These are phyloP conservation scores for Diogma glabrata DNA, from an alignment of 2,888 invertebrate genomes.

Conservation along the genomic window DNA sequence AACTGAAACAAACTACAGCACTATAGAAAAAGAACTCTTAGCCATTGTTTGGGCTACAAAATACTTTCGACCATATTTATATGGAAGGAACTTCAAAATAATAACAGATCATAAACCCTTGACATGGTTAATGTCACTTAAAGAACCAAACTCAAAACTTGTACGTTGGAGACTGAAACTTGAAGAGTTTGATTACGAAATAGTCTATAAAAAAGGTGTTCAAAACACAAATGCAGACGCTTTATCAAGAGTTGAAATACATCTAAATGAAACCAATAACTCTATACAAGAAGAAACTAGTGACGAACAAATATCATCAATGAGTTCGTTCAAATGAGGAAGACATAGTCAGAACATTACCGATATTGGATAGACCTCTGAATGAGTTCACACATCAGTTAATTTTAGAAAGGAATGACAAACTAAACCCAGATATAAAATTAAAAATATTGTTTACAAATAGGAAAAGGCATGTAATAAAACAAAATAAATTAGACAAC, in stretches of 20 bases:
- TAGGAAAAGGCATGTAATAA: slow-evolving; percentile 16
- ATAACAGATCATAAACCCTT: no score
- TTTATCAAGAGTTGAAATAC: slow-evolving; percentile 9
- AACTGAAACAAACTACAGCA: no score
- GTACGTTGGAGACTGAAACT: no score
- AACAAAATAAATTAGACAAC: neutral
- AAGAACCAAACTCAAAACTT: no score
- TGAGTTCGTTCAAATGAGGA: slow-evolving; percentile 18
- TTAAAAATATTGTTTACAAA: slow-evolving; percentile 17
- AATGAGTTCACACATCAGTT: slow-evolving; percentile 18
- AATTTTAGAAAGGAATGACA: slow-evolving; percentile 12
- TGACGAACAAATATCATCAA: slow-evolving; percentile 7
- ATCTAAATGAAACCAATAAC: slow-evolving; percentile 4
- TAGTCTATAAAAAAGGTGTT: slow-evolving; percentile 10
- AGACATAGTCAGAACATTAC: slow-evolving; percentile 18
- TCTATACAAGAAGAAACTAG: no score
- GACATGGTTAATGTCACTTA: no score
- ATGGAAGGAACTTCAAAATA: no score
- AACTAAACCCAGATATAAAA: slow-evolving; percentile 10
- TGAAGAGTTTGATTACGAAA: no score
- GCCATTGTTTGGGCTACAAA: no score
- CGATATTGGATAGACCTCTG: slow-evolving; percentile 21
- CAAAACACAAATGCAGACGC: slow-evolving; percentile 11
- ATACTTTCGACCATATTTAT: no score
- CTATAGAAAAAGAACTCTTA: no score